Conservation (phyloP, 2,113 vertebrate species). For the Sceloporus undulatus region DNA sequence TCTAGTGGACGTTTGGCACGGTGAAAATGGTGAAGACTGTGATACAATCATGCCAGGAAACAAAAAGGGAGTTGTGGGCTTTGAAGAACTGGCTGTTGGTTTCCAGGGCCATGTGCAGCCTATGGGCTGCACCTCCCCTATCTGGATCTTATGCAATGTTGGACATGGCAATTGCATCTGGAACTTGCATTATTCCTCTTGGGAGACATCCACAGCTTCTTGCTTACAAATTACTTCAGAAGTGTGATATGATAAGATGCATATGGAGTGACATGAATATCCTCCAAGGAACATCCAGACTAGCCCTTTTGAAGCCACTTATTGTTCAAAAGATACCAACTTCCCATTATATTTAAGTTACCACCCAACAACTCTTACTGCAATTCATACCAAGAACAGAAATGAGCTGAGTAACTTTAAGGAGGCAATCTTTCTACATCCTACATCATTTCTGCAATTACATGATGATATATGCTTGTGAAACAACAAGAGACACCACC, state of each 20-base stretch:
- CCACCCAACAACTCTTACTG: neutral
- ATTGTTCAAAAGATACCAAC: neutral
- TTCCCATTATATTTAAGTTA: neutral
- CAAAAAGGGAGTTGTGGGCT: no score
- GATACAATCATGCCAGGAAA: no score
- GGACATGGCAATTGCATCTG: no score
- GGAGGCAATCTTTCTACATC: neutral
- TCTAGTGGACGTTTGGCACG: no score
- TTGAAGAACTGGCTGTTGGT: no score
- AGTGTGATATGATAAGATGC: neutral
- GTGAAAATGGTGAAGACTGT: no score
- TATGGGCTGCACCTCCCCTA: no score
- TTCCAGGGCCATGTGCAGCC: no score
- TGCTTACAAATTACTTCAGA: no score
- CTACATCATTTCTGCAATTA: neutral
- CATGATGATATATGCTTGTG: fast-evolving
- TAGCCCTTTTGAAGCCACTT: neutral
- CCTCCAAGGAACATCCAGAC: neutral
- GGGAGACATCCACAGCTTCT: neutral
- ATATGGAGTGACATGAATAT: neutral
- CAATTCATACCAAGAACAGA: neutral
- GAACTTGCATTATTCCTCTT: neutral
- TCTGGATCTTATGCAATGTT: neutral
- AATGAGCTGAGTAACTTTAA: neutral
- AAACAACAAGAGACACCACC: neutral